Evolutionary conservation across 2,797 vertebrate species (phyloP).

Genomic region (Phylloscopus collybita): DNA sequence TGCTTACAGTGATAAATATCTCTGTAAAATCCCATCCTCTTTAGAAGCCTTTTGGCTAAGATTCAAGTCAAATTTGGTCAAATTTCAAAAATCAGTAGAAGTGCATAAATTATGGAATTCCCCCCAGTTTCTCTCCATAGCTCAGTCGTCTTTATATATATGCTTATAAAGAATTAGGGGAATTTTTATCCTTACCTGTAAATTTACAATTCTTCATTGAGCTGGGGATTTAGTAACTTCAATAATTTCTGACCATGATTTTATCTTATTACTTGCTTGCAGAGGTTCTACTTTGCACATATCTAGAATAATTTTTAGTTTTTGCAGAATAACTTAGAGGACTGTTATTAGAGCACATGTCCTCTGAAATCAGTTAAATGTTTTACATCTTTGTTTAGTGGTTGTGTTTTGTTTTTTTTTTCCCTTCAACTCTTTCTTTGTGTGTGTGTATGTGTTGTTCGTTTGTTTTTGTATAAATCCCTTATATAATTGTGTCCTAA

Average conservation of each 20-base stretch:
- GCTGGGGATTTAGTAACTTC: not conserved
- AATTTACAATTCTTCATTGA: not conserved
- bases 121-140: not conserved
- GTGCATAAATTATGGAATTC: not conserved
- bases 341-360: not conserved
- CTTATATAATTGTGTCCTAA: not conserved
- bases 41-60: not conserved
- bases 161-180: not conserved
- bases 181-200: not conserved
- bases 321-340: not conserved
- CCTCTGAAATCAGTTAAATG: not conserved
- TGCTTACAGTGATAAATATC: slow-evolving; percentile 1
- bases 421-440: not conserved
- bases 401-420: accelerated
- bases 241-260: not conserved
- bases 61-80: not conserved
- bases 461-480: not conserved
- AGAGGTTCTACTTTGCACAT: not conserved
- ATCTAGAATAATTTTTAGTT: not conserved
- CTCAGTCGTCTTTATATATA: not conserved
- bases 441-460: not conserved
- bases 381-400: not conserved
- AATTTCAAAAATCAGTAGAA: not conserved
- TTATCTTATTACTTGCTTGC: not conserved
- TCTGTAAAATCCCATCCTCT: not conserved